A percentile compares a stretch with the other conserved stretches of the same genome.
Evolutionary conservation across 1,140 invertebrate genomes (phyloP).

Genomic region (Gonioctena quinquepunctata): DNA sequence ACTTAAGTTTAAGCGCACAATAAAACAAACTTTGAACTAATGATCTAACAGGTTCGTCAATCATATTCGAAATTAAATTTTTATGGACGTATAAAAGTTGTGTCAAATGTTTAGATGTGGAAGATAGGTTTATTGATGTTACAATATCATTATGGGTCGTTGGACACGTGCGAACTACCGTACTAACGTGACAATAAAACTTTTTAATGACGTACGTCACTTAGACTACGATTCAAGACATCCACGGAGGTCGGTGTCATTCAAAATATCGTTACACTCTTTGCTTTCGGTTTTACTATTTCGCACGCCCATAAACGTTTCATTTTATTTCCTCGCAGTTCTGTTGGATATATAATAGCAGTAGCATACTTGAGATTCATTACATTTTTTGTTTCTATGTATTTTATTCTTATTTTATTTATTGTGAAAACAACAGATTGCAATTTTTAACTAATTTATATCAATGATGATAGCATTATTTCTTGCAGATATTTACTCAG

Average conservation of each 20-base stretch:
- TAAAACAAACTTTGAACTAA: conserved; percentile 12
- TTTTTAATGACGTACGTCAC: conserved; percentile 53
- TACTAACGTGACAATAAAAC: conserved; percentile 53
- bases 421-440: too few relatives aligned
- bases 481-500: too few relatives aligned
- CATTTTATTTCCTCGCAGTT: not conserved
- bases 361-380: too few relatives aligned
- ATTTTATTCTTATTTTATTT: too few relatives aligned
- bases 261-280: not conserved
- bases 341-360: too few relatives aligned
- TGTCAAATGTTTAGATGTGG: conserved; percentile 54
- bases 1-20: not conserved
- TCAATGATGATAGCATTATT: too few relatives aligned
- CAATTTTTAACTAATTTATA: too few relatives aligned
- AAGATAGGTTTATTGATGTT: conserved; percentile 54
- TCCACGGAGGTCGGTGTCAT: not conserved
- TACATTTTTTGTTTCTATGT: too few relatives aligned
- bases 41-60: conserved; percentile 25
- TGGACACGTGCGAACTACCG: conserved; percentile 52
- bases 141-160: conserved; percentile 54
- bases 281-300: not conserved
- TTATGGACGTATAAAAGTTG: conserved; percentile 53
- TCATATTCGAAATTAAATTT: conserved; percentile 51
- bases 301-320: not conserved
- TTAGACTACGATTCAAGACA: conserved; percentile 1